phyloP scores from a whole-genome alignment of 2,113 vertebrate species.

The Ciconia maguari region DNA sequence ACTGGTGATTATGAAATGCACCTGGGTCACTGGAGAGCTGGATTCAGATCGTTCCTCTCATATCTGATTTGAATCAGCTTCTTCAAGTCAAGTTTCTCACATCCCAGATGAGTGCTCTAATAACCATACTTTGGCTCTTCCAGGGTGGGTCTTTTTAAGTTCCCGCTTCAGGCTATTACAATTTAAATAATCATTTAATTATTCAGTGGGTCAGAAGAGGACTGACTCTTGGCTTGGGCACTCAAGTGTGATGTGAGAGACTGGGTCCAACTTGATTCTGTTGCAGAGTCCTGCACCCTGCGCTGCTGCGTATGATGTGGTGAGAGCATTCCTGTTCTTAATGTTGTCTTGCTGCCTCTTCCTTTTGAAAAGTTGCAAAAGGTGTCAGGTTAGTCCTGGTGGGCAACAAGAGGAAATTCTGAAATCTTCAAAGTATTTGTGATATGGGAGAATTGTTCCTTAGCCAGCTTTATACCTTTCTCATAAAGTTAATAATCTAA shows the following conservation, averaged over 20 bases:
- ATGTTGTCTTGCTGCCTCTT: background rate
- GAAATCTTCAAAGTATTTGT: background rate
- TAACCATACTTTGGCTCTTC: background rate
- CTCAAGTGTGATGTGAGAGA: background rate
- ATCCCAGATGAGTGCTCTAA: constrained; percentile 23
- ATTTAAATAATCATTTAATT: constrained; percentile 24
- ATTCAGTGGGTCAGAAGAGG: background rate
- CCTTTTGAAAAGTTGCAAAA: background rate
- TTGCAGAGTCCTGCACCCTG: background rate
- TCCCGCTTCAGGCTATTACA: background rate
- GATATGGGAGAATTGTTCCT: background rate
- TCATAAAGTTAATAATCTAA: background rate
- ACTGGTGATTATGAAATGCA: constrained; percentile 59
- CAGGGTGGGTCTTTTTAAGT: background rate
- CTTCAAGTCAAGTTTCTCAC: constrained; percentile 46
- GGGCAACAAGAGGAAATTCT: background rate
- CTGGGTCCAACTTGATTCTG: background rate
- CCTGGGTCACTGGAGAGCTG: constrained; percentile 47
- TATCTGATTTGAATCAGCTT: constrained; percentile 50
- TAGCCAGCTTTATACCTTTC: background rate
- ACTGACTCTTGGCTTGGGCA: background rate
- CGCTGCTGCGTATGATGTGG: fast-evolving
- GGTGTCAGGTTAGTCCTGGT: background rate
- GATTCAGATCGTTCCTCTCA: background rate
- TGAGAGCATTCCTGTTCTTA: background rate